A percentile compares a stretch with the other conserved stretches of the same genome.
Evolutionary conservation across 1,140 invertebrate species (phyloP).

Genomic region (Ganaspis sp.): DNA sequence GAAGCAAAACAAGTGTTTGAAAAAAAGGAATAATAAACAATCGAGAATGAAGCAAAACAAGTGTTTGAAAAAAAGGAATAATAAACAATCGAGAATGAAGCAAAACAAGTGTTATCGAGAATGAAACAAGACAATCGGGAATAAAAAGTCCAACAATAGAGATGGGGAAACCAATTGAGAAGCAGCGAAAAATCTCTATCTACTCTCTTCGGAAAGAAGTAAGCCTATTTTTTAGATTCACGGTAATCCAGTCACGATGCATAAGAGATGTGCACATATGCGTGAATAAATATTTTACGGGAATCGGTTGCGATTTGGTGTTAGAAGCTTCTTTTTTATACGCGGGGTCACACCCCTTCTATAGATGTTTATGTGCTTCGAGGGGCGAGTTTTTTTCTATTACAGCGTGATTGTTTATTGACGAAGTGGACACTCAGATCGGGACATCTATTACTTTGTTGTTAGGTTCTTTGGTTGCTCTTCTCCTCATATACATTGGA

Average conservation of each 20-base stretch:
- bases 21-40: too few species aligned
- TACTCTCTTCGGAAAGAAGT: conserved; percentile 59
- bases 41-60: too few species aligned
- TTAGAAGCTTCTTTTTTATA: conserved; percentile 42
- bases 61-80: too few species aligned
- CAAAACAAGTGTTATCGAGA: too few species aligned
- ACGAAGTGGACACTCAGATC: conserved; percentile 72
- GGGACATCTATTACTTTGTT: conserved; percentile 76
- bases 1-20: too few species aligned
- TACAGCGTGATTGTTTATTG: conserved; percentile 76
- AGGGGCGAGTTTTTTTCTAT: conserved; percentile 66
- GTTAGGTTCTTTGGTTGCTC: conserved; percentile 56
- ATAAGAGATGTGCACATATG: conserved; percentile 57
- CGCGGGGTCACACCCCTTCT: conserved; percentile 30
- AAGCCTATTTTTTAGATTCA: conserved; percentile 67
- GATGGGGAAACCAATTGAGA: too few species aligned
- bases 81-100: too few species aligned
- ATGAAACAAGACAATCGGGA: too few species aligned
- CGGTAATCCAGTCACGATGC: conserved; percentile 61
- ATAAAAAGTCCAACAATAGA: too few species aligned
- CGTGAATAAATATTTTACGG: conserved; percentile 70
- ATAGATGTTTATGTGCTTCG: conserved; percentile 24
- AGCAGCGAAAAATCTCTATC: not conserved
- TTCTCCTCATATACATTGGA: not conserved
- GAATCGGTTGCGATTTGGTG: conserved; percentile 51